Evolutionary conservation across 2,888 invertebrate genomes (phyloP), one percentile per base, ranked within the genome.

Genomic region (Quadroppia sp.): DNA sequence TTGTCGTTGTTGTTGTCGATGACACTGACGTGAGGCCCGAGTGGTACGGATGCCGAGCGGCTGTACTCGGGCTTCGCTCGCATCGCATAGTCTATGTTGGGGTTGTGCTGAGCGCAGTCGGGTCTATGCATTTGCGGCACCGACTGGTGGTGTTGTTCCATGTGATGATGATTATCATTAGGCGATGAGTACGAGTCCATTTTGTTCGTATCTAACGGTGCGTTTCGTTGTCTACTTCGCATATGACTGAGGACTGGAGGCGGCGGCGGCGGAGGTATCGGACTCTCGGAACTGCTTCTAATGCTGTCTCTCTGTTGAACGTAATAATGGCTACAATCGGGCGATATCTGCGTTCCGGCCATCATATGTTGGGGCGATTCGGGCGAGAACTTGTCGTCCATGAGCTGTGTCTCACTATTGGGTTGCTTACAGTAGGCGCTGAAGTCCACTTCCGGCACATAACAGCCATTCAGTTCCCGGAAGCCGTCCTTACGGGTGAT

Each of bases 241-340:
- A 75, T 71, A 48, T 75, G 75, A 67, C 75, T 75, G 45, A 75
- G 32, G 13, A 71, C 50, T 20, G 78, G 78, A 20, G 78, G 78
- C 17, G 78, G 78, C 15, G 78, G 78, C 9, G 78, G 78, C 30
- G 78, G 78, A 15, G 77, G 77, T 28, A 77, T 77, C 11, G 78
- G 77, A 42, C 77, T 76, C 45, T 73, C 75, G 36, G 76, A 77
- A 32, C 76, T 71, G 64, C 76, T 72, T 40, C 70, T 32, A 1
- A 73, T 70, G 30, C 50, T 61, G 23, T 71, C 72, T 48, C 72
- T 56, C 25, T 73, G 73, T 40, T 75, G 75, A 45, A 40, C 40
- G 36, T 75, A 71, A 53, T 45, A 69, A 45, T 75, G 28, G 3
- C 20, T 30, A 72, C 72, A 59, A 61, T 61, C 61, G 30, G 48